Percentiles rank a stretch among this genome's conserved stretches.
Evolutionary conservation across 2,797 vertebrate genomes (phyloP).

Genomic region (Tamandua tetradactyla): DNA sequence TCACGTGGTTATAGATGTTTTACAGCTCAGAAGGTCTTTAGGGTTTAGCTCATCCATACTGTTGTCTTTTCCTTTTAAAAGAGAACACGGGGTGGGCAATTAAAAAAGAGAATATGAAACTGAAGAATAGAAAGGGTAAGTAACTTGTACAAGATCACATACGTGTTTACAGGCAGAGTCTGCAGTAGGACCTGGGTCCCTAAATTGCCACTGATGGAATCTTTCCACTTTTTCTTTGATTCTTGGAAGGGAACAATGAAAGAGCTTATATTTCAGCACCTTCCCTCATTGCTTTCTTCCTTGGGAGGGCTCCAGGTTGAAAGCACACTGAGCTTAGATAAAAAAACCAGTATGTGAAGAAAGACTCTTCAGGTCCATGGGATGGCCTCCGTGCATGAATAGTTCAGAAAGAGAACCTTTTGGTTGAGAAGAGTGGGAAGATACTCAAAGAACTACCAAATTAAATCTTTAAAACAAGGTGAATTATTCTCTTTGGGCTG

Average conservation of each 20-base stretch:
- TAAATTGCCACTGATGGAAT: background rate
- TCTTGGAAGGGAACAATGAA: background rate
- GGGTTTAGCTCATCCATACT: background rate
- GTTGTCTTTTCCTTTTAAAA: background rate
- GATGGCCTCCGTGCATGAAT: background rate
- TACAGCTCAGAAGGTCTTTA: background rate
- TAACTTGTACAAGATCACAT: background rate
- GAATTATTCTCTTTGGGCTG: background rate
- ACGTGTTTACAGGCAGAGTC: background rate
- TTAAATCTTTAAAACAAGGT: background rate
- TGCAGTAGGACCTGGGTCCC: background rate
- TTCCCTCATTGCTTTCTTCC: background rate
- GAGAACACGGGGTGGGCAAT: no score
- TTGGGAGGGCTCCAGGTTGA: background rate
- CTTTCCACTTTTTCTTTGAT: background rate
- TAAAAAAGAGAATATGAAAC: no score
- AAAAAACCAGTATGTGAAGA: background rate
- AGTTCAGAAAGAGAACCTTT: background rate
- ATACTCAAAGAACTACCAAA: background rate
- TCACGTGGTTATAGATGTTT: background rate
- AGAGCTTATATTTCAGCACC: background rate
- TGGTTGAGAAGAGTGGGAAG: background rate
- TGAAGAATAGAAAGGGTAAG: background rate
- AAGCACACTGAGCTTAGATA: background rate
- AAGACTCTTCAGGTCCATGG: background rate